These are phyloP conservation scores for Clarias gariepinus DNA, from an alignment of 2,113 vertebrate genomes.

Conservation along the genomic window DNA sequence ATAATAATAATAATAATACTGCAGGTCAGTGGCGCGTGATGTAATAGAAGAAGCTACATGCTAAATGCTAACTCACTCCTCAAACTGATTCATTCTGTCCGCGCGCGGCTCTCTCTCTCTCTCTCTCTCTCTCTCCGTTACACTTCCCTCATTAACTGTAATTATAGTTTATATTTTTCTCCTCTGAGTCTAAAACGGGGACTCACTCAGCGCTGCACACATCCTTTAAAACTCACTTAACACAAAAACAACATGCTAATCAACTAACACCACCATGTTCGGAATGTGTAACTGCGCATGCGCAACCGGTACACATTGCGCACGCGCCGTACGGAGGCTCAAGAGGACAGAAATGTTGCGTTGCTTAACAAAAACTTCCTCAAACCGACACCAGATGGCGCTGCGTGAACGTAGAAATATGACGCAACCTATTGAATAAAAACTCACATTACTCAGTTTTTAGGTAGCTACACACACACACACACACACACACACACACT, in stretches of 20 bases:
- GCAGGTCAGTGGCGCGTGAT: no score
- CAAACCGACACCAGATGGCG: not conserved
- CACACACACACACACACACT: no score
- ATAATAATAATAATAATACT: not conserved
- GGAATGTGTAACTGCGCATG: not conserved
- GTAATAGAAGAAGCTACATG: not conserved
- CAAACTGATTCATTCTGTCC: conserved; percentile 51
- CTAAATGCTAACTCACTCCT: conserved; percentile 50
- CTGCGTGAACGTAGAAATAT: not conserved
- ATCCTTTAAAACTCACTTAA: not conserved
- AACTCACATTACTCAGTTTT: no score
- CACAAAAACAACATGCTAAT: not conserved
- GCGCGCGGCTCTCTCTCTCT: not conserved
- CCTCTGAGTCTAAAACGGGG: not conserved
- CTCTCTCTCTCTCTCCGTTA: no score
- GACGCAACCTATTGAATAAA: no score
- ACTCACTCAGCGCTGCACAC: not conserved
- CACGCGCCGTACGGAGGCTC: not conserved
- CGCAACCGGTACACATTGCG: not conserved
- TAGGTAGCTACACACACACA: not conserved
- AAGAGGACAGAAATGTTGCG: not conserved
- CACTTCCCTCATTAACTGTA: not conserved
- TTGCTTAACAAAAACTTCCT: not conserved
- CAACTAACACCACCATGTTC: not conserved
- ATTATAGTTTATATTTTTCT: not conserved